A percentile compares a stretch with the other conserved stretches of the same genome.
Conservation (phyloP, 2,113 vertebrate species). For the Gymnogyps californianus region DNA sequence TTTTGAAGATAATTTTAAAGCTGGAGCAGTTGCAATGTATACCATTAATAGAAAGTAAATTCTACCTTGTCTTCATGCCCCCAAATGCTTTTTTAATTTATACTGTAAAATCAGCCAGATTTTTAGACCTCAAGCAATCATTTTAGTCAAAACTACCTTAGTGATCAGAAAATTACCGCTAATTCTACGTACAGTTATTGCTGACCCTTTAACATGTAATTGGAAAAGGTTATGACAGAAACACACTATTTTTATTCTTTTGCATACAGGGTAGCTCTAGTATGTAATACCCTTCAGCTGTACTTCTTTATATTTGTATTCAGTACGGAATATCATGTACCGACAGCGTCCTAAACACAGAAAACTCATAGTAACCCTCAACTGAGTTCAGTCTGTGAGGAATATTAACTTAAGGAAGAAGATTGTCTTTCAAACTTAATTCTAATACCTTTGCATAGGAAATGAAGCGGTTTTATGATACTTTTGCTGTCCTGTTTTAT, state of each 20-base stretch:
- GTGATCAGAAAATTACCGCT: neutral
- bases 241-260: neutral
- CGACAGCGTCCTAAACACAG: neutral
- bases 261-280: neutral
- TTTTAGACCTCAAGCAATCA: neutral
- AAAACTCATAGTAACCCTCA: neutral
- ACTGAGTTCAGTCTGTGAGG: neutral
- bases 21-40: neutral
- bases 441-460: neutral
- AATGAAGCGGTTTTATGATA: neutral
- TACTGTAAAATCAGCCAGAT: neutral
- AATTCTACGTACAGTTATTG: neutral
- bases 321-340: neutral
- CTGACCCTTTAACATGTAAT: neutral
- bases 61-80: neutral
- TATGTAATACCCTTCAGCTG: neutral
- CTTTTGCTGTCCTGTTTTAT: conserved; percentile 39
- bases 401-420: neutral
- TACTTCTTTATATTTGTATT: neutral
- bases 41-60: neutral
- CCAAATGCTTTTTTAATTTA: neutral
- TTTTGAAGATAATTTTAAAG: neutral
- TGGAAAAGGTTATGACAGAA: conserved; percentile 28
- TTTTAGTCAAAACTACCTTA: neutral
- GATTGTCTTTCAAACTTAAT: neutral